Percentiles rank a stretch among this genome's conserved stretches.
Evolutionary conservation across 2,113 vertebrate genomes (phyloP).

Genomic region (Nerophis ophidion): DNA sequence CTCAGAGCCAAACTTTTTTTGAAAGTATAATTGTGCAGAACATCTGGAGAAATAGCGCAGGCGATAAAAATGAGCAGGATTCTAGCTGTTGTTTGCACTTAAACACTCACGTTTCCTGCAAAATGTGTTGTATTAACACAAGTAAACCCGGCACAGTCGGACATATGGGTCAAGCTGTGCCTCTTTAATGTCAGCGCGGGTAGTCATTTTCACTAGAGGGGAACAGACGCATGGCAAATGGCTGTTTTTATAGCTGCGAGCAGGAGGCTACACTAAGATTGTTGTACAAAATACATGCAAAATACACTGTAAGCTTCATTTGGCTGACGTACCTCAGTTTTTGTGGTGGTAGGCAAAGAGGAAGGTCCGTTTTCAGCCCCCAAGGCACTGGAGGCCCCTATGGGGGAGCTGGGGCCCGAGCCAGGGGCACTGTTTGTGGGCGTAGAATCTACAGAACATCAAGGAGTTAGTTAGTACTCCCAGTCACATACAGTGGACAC

Average conservation of each 20-base stretch:
- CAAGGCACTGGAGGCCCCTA: slow-evolving; percentile 82
- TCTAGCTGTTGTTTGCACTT: slow-evolving; percentile 13
- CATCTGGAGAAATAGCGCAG: slow-evolving; percentile 34
- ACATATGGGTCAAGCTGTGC: slow-evolving; percentile 37
- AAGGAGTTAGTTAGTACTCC: slow-evolving; percentile 40
- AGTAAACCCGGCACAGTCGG: slow-evolving; percentile 23
- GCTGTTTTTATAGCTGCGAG: slow-evolving; percentile 58
- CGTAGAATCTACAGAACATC: slow-evolving; percentile 78
- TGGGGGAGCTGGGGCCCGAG: slow-evolving; percentile 93
- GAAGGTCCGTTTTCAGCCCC: slow-evolving; percentile 85
- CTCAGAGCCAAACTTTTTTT: slow-evolving; percentile 31
- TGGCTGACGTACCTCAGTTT: slow-evolving; percentile 80
- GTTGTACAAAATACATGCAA: slow-evolving; percentile 22
- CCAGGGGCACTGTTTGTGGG: slow-evolving; percentile 88
- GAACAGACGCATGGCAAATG: slow-evolving; percentile 44
- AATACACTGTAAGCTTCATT: slow-evolving; percentile 2
- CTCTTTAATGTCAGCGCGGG: slow-evolving; percentile 50
- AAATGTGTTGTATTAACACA: slow-evolving; percentile 18
- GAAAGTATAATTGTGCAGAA: slow-evolving; percentile 29
- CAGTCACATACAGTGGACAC: slow-evolving; percentile 22
- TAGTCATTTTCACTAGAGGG: slow-evolving; percentile 49
- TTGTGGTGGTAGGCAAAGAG: slow-evolving; percentile 79
- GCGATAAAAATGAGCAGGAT: slow-evolving; percentile 8
- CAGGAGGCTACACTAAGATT: slow-evolving; percentile 20
- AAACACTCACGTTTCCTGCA: slow-evolving; percentile 16